Evolutionary conservation across 2,113 vertebrate genomes (phyloP), one percentile per base, ranked within the genome.

Genomic region (Argyrosomus japonicus): DNA sequence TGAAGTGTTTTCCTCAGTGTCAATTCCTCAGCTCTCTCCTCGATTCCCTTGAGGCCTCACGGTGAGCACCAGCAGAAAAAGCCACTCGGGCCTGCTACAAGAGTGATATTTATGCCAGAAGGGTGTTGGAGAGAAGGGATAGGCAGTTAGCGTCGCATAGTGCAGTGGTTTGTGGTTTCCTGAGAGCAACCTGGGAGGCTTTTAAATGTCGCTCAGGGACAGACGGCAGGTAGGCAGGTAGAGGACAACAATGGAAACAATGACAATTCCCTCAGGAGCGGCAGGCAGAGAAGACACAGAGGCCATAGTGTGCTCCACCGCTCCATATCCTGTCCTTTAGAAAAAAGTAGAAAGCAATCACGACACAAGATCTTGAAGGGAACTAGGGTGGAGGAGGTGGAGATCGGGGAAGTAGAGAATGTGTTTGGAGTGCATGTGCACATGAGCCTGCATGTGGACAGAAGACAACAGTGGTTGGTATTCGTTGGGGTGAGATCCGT

Each of bases 311-410:
- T 93, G 75, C 86, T 88, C 74, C 53, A 36, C 84, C 67, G 48
- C 79, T 84, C 84, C 84, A 92, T 85, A 93, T 95, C 94, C 93
- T 94, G 92, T 92, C 88, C 89, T 90, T 92, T 92, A 88, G 88
- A 92, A 93, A 92, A 67, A 81, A 79, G 83, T 21, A 91, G 88
- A 93, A 93, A 88, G 87, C 87, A 93, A 90, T 92, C 86, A 82
- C 17, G 86, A 90, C 86, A 89, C 45, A 67, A 82, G 84, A 93
- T 92, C 92, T 93, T 86, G 79, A 88, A 50, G 79, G 56, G 86
- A 86, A 81, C 82, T 5, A 68, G 85, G 87, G 77, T 83, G 88
- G 82, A 90, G 87, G 76, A 82, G 81, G 78, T 57, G 53, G 63
- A 83, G 73, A 53, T 74, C 58, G 21, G 56, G 47, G 51, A 75